Evolutionary conservation across 2,113 vertebrate genomes (phyloP), one percentile per base, ranked within the genome.

Genomic region (Tretioscincus oriximinensis): DNA sequence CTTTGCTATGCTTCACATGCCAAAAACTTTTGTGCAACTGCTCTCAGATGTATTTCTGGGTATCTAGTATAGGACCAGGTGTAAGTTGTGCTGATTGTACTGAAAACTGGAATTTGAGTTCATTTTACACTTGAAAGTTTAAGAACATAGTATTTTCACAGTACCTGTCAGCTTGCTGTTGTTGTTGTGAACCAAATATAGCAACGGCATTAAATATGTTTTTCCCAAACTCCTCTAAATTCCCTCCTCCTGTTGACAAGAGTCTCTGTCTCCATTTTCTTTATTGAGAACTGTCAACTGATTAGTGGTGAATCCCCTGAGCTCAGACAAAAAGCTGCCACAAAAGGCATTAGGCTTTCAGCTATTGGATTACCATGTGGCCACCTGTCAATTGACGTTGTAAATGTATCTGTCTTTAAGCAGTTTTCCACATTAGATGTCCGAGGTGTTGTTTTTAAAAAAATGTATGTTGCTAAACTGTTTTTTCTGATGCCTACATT

Each of bases 321-420:
- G 84, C 0, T 14, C 86, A 63, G 91, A 93, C 89, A 92, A 89
- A 85, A 92, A 89, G 80, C 88, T 89, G 83, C 78, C 90, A 91
- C 88, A 86, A 91, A 90, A 83, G 88, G 87, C 85, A 81, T 91
- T 91, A 91, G 84, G 10, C 68, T 87, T 73, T 83, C 77, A 28
- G 82, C 51, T 85, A 89, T 83, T 91, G 89, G 92, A 92, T 93
- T 94, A 93, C 90, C 31, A 9, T 81, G 79, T 78, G 87, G 83
- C 90, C 91, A 93, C 91, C 91, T 93, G 91, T 85, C 91, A 89
- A 69, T 75, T 54, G 80, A 49, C 68, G 85, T 86, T 66, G 86
- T 85, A 88, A 80, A 78, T 87, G 84, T 85, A 74, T 88, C 84
- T 83, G 1, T 0, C n/a, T 80, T 80, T 58, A 11, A 85, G 64